A percentile compares a stretch with the other conserved stretches of the same genome.
phyloP scores from a whole-genome alignment of 2,797 vertebrate genomes.

The Malurus splendens region DNA sequence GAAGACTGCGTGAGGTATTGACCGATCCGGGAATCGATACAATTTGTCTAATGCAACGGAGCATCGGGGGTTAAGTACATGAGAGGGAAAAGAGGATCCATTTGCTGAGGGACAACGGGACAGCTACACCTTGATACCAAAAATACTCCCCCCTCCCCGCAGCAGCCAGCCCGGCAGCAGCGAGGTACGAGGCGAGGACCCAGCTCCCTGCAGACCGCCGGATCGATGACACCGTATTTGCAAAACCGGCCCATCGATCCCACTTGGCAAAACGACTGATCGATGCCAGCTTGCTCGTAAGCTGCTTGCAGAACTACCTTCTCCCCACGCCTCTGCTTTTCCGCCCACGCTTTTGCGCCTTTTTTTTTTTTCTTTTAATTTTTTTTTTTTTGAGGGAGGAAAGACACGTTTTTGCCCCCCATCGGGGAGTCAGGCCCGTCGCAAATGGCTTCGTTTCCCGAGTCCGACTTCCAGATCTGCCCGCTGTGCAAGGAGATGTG shows the following conservation, averaged over 20 bases:
- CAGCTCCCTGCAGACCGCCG: conserved; percentile 36
- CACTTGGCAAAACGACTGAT: conserved; percentile 45
- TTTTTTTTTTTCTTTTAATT: background rate
- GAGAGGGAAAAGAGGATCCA: background rate
- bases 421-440: background rate
- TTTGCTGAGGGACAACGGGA: conserved; percentile 17
- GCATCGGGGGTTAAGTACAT: conserved; percentile 37
- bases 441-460: conserved; percentile 83
- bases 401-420: background rate
- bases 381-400: background rate
- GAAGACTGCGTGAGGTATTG: conserved; percentile 47
- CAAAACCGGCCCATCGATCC: conserved; percentile 40
- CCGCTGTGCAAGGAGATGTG: conserved; percentile 91
- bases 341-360: background rate
- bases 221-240: conserved; percentile 54
- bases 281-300: conserved; percentile 61
- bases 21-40: conserved; percentile 35
- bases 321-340: background rate
- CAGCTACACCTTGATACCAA: conserved; percentile 46
- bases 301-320: conserved; percentile 36
- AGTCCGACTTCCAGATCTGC: conserved; percentile 88
- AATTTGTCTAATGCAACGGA: conserved; percentile 60
- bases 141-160: background rate
- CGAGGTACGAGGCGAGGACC: conserved; percentile 29
- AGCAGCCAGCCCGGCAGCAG: background rate